A percentile compares a stretch with the other conserved stretches of the same genome.
phyloP scores from a whole-genome alignment of 2,797 vertebrate genomes.

The Propithecus perrieri region DNA sequence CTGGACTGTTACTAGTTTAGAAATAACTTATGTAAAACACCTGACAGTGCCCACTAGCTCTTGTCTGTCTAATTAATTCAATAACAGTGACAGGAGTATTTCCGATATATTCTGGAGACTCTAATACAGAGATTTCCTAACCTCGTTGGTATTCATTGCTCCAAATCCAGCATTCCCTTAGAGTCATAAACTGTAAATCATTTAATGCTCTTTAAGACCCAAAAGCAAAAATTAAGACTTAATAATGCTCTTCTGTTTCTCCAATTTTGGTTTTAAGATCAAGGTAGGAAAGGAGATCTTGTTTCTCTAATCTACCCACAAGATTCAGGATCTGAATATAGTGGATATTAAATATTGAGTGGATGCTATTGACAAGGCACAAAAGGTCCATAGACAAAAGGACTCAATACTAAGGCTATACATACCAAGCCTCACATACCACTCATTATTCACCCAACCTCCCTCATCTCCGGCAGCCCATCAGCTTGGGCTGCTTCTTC shows the following conservation, averaged over 20 bases:
- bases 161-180: not conserved
- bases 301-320: not conserved
- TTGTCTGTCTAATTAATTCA: not conserved
- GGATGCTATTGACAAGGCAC: not conserved
- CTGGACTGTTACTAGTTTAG: not conserved
- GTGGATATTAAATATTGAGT: not conserved
- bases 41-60: not conserved
- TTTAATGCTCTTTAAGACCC: not conserved
- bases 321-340: not conserved
- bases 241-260: not conserved
- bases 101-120: not conserved
- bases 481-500: not conserved
- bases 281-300: not conserved
- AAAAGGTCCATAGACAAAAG: not conserved
- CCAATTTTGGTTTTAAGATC: not conserved
- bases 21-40: not conserved
- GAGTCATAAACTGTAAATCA: not conserved
- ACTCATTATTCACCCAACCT: too few relatives aligned
- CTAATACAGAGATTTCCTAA: not conserved
- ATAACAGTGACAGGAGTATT: not conserved
- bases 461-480: not conserved
- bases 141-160: not conserved
- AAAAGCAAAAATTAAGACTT: not conserved
- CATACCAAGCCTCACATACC: not conserved
- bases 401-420: not conserved